Base-by-base conservation (phyloP, 23 tunicate species). In the Pegea sp. region DNA sequence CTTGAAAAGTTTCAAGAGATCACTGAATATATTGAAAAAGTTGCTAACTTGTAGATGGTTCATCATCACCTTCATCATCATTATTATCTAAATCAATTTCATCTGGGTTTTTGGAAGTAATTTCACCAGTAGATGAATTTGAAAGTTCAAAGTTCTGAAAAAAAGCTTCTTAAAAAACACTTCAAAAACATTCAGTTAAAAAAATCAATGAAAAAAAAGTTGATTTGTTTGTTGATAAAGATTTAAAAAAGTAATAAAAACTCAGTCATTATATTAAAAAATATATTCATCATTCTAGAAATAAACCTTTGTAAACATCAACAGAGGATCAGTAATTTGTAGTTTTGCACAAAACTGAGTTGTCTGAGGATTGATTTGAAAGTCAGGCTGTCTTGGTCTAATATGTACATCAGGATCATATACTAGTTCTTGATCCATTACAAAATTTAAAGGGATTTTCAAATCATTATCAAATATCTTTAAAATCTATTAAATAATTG, bases 341-440 rank as follows among this genome's bases (percentile, higher is more conserved):
- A 89, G 76, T 48, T 71, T 89, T 7, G 63, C 68, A 44, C 98
- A 89, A 29, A 89, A 61, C 42, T 89, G 76, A 18, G 81, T 77
- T 19, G 90, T 89, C 59, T 89, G 98, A 6, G 56, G 67, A 51
- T 76, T 89, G 3, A 74, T 71, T 58, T 34, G 34, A 53, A 64
- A 65, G 28, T 59, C 58, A 18, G 67, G 68, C 19, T 54, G 56
- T 2, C 64, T 48, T 24, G 60, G 56, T 2, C 64, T 48, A 34
- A 62, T 29, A 29, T 60, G 67, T n/a, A 49, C 33, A 29, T 62
- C 66, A 3, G 90, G 98, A 57, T 89, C 49, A 67, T 71, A 71
- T 11, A 89, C 27, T 34, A 61, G 78, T 6, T 75, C 50, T 21
- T 57, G 57, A 26, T 67, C 90, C 33, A 55, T 48, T 23, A 62